These are phyloP conservation scores for Rattus rattus DNA, from an alignment of 2,113 vertebrate genomes.

Conservation along the genomic window DNA sequence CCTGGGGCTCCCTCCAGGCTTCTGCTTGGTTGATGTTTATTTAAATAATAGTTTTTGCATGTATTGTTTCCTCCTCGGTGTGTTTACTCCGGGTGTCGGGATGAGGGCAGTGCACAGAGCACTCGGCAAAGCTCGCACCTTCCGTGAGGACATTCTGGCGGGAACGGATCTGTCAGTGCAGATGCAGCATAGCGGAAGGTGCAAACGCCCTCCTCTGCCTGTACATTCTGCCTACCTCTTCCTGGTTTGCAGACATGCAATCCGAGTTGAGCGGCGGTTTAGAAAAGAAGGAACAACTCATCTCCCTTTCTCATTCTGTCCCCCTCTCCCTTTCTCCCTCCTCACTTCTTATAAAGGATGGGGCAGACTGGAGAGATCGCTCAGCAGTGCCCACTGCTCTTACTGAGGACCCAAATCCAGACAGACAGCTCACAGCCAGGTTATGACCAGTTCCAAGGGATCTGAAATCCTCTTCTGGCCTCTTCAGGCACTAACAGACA, in stretches of 20 bases:
- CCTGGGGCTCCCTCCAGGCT: background rate
- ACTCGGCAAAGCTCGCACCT: background rate
- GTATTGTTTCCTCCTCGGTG: background rate
- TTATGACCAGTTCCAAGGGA: background rate
- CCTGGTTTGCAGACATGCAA: constrained; percentile 2
- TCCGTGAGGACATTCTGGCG: background rate
- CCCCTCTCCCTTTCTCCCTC: background rate
- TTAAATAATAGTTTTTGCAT: background rate
- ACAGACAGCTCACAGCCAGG: background rate
- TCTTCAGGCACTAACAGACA: background rate
- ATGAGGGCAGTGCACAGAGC: background rate
- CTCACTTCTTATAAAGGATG: background rate
- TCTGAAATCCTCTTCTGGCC: background rate
- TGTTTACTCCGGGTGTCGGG: background rate
- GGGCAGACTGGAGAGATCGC: background rate
- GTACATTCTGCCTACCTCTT: background rate
- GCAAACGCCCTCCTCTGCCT: background rate
- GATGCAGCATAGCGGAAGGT: background rate
- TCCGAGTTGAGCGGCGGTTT: background rate
- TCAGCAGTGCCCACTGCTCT: background rate
- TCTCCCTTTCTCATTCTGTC: background rate
- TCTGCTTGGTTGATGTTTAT: background rate
- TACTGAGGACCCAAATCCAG: background rate
- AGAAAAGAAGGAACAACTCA: background rate
- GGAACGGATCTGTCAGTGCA: background rate